Percentiles rank a stretch among this genome's conserved stretches.
phyloP scores from a whole-genome alignment of 2,888 invertebrate genomes.

The Noctua fimbriata region DNA sequence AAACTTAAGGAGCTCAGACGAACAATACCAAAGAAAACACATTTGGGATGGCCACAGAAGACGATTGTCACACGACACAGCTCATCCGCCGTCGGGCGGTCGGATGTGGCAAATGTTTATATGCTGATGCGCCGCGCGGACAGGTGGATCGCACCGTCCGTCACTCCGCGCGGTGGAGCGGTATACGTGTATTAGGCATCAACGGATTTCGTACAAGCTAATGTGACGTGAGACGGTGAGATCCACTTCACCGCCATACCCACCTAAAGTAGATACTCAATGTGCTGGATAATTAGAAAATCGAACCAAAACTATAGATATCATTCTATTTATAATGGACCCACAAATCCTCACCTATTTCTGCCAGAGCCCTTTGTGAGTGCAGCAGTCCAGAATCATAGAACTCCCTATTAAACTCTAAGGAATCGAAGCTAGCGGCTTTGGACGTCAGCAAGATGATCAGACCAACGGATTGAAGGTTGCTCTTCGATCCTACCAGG shows the following conservation, averaged over 20 bases:
- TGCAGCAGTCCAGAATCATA: conserved; percentile 84
- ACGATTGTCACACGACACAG: too few species aligned
- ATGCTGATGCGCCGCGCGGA: too few species aligned
- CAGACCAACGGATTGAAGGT: conserved; percentile 85
- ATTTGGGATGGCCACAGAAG: background rate
- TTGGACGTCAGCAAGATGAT: conserved; percentile 84
- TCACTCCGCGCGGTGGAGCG: too few species aligned
- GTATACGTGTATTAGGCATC: too few species aligned
- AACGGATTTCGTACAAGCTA: too few species aligned
- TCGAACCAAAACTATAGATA: background rate
- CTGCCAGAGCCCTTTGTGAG: conserved; percentile 87
- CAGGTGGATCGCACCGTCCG: too few species aligned
- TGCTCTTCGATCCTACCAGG: conserved; percentile 85
- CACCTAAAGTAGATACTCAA: background rate
- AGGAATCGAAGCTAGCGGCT: conserved; percentile 80
- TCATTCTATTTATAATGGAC: background rate
- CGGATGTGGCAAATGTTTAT: too few species aligned
- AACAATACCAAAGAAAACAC: background rate
- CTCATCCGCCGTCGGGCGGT: too few species aligned
- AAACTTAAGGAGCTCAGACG: background rate
- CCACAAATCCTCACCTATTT: conserved; percentile 70
- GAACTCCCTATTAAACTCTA: conserved; percentile 72
- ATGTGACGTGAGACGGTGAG: too few species aligned
- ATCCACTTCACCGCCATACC: too few species aligned
- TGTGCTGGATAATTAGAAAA: background rate